Percentiles rank a stretch among this genome's conserved stretches.
phyloP scores from a whole-genome alignment of 2,113 vertebrate species.

The Cryptomyrus ogoouensis region DNA sequence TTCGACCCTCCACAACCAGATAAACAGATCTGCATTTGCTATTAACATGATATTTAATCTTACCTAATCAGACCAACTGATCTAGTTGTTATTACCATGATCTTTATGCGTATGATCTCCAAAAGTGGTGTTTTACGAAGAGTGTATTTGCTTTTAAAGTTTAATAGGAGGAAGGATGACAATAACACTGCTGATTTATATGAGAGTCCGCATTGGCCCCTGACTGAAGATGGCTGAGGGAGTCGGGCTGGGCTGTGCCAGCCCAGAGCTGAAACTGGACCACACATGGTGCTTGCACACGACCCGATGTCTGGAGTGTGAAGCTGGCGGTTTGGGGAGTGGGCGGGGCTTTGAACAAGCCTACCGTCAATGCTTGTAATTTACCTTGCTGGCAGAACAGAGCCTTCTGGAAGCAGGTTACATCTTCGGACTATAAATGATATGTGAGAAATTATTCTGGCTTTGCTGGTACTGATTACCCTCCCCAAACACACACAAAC shows the following conservation, averaged over 20 bases:
- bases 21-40: not conserved
- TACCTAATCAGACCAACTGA: not conserved
- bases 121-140: not conserved
- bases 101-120: not conserved
- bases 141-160: not conserved
- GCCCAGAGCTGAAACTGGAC: not conserved
- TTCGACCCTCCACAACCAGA: not conserved
- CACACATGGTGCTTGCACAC: not conserved
- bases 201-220: not conserved
- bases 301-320: no score
- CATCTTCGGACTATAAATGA: not conserved
- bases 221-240: not conserved
- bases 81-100: not conserved
- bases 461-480: not conserved
- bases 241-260: not conserved
- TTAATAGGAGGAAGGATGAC: not conserved
- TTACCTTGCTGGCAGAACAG: not conserved
- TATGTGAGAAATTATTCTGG: not conserved
- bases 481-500: constrained; percentile 10
- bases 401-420: not conserved
- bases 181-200: not conserved
- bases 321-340: not conserved
- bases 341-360: not conserved
- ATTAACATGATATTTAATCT: not conserved
- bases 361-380: not conserved